Evolutionary conservation across 2,888 invertebrate genomes (phyloP).

Genomic region (Lepidochitona cinerea): DNA sequence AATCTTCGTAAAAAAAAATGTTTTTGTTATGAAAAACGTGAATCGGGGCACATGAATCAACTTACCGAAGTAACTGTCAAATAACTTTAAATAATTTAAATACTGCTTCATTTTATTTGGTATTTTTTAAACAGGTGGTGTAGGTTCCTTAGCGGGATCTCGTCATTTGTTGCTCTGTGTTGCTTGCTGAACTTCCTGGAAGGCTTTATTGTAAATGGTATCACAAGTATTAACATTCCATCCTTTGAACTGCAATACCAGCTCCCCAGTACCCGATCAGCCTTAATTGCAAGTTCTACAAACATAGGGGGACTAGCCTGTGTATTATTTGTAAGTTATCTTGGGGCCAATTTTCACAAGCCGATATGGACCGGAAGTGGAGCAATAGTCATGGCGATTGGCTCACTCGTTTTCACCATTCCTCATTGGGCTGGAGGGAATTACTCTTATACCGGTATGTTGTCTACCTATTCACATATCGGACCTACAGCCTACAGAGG

Average conservation of each 20-base stretch:
- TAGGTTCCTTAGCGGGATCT: conserved; percentile 31
- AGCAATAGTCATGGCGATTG: conserved; percentile 43
- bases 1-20: too few relatives aligned
- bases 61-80: too few relatives aligned
- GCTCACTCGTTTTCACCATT: conserved; percentile 46
- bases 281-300: conserved; percentile 21
- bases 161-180: conserved; percentile 36
- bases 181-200: conserved; percentile 45
- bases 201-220: conserved; percentile 49
- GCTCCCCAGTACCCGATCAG: conserved; percentile 31
- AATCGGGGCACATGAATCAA: too few relatives aligned
- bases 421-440: conserved; percentile 37
- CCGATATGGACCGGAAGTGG: conserved; percentile 40
- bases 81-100: too few relatives aligned
- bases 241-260: conserved; percentile 41
- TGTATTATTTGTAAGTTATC: conserved; percentile 44
- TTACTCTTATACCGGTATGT: conserved; percentile 32
- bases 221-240: conserved; percentile 44
- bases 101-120: too few relatives aligned
- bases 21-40: too few relatives aligned
- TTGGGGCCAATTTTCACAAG: conserved; percentile 43
- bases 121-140: neutral
- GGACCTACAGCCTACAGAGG: too few relatives aligned
- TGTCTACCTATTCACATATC: too few relatives aligned
- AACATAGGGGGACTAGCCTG: conserved; percentile 40